Percentiles rank a stretch among this genome's conserved stretches.
Evolutionary conservation across 64 coral and sea anemone genomes (phyloP).

Genomic region (Anthopleura sola): DNA sequence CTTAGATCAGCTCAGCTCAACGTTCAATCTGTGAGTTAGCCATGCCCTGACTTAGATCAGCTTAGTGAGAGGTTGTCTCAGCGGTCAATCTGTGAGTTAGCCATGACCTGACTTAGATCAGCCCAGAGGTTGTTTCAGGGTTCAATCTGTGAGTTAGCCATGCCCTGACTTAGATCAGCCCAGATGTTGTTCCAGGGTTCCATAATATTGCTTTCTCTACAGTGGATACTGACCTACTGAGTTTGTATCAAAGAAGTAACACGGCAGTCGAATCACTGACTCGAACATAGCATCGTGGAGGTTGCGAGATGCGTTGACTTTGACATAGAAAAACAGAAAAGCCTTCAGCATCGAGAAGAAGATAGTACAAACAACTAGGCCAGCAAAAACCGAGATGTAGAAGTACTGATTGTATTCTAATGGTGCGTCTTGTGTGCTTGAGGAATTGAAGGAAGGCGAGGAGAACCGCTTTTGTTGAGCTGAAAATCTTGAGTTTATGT

Average conservation of each 20-base stretch:
- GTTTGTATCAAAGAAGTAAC: slow-evolving; percentile 95
- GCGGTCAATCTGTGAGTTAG: too few relatives aligned
- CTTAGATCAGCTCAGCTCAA: too few relatives aligned
- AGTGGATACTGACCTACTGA: slow-evolving; percentile 42
- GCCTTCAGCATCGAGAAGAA: slow-evolving; percentile 59
- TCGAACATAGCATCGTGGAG: slow-evolving; percentile 82
- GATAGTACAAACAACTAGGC: slow-evolving; percentile 53
- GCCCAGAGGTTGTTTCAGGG: too few relatives aligned
- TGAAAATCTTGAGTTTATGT: neutral
- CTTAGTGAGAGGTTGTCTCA: too few relatives aligned
- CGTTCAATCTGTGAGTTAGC: too few relatives aligned
- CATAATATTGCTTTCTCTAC: neutral
- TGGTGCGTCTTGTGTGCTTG: neutral
- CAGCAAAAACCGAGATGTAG: slow-evolving; percentile 67
- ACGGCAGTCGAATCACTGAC: slow-evolving; percentile 64
- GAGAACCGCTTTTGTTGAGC: neutral
- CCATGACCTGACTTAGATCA: too few relatives aligned
- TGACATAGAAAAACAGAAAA: slow-evolving; percentile 70
- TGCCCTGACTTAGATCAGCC: too few relatives aligned
- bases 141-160: too few relatives aligned
- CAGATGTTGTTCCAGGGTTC: too few relatives aligned
- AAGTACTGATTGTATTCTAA: neutral
- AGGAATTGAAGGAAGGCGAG: neutral
- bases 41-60: too few relatives aligned
- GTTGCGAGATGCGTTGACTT: slow-evolving; percentile 55